phyloP scores from a whole-genome alignment of 2,888 invertebrate genomes.

The Ashinkailepas kermadecensis region DNA sequence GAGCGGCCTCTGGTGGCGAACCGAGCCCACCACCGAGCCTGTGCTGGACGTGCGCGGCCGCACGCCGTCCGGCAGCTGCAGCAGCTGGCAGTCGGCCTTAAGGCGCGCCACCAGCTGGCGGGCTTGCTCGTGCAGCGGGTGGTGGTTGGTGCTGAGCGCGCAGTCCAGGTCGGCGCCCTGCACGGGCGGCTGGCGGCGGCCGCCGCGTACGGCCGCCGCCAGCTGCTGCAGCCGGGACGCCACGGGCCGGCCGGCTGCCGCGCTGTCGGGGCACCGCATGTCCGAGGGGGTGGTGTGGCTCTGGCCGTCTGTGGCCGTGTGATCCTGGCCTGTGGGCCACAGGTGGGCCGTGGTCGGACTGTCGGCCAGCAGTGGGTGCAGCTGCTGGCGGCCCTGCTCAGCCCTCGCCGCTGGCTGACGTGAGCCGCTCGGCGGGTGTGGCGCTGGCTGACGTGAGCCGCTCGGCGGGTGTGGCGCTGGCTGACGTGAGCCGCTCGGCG shows the following conservation, averaged over 20 bases:
- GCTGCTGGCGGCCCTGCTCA: background rate
- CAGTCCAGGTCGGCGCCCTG: constrained; percentile 7
- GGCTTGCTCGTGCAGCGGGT: constrained; percentile 7
- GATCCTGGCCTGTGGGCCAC: background rate
- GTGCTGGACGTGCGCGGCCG: background rate
- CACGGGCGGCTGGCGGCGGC: background rate
- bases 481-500: too few relatives aligned
- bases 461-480: background rate
- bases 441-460: too few relatives aligned
- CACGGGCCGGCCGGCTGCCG: background rate
- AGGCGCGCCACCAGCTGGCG: background rate
- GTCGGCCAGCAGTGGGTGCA: background rate
- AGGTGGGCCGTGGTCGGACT: background rate
- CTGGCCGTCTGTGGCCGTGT: too few relatives aligned
- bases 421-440: background rate
- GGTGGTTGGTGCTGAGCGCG: background rate
- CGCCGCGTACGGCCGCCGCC: background rate
- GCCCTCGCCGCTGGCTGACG: too few relatives aligned
- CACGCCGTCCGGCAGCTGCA: background rate
- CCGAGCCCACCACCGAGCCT: background rate
- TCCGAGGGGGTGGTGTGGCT: too few relatives aligned
- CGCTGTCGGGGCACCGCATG: background rate
- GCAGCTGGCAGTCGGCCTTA: background rate
- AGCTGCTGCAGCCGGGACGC: background rate
- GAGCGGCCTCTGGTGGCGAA: background rate